Percentiles rank a stretch among this genome's conserved stretches.
Evolutionary conservation across 1,140 invertebrate species (phyloP).

Genomic region (Drusus annulatus): DNA sequence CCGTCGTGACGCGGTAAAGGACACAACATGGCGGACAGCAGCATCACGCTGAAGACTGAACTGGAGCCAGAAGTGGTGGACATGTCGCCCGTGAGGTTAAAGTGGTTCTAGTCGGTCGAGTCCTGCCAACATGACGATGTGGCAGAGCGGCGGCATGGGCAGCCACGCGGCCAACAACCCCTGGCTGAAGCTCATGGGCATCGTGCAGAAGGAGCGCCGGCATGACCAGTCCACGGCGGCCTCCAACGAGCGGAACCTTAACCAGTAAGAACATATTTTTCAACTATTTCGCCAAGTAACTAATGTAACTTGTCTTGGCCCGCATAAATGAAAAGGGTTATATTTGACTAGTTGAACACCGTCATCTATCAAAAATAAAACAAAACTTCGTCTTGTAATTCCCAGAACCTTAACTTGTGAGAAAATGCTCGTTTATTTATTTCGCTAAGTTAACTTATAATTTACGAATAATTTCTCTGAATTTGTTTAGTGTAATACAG

Average conservation of each 20-base stretch:
- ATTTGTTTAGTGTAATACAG: too few relatives aligned
- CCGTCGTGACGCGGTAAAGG: not conserved
- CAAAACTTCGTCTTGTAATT: too few relatives aligned
- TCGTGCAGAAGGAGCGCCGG: slow-evolving; percentile 82
- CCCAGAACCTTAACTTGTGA: too few relatives aligned
- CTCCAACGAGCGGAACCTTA: slow-evolving; percentile 83
- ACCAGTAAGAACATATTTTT: slow-evolving; percentile 45
- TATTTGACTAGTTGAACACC: too few relatives aligned
- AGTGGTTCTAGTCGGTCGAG: slow-evolving; percentile 15
- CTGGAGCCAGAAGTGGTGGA: not conserved
- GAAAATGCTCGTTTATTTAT: too few relatives aligned
- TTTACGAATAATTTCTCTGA: too few relatives aligned
- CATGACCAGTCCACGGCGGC: slow-evolving; percentile 68
- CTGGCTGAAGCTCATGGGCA: slow-evolving; percentile 87
- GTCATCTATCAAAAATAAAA: too few relatives aligned
- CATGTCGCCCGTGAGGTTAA: slow-evolving; percentile 43
- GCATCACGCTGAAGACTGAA: not conserved
- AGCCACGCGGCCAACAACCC: slow-evolving; percentile 82
- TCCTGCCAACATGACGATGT: slow-evolving; percentile 77
- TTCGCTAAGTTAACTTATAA: too few relatives aligned
- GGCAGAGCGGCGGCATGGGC: slow-evolving; percentile 84
- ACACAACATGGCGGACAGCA: not conserved
- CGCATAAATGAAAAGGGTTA: too few relatives aligned
- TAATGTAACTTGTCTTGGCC: too few relatives aligned
- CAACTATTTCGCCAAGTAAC: too few relatives aligned